Base-by-base conservation (phyloP, 2,113 vertebrate genomes). In the Sigmodon hispidus region DNA sequence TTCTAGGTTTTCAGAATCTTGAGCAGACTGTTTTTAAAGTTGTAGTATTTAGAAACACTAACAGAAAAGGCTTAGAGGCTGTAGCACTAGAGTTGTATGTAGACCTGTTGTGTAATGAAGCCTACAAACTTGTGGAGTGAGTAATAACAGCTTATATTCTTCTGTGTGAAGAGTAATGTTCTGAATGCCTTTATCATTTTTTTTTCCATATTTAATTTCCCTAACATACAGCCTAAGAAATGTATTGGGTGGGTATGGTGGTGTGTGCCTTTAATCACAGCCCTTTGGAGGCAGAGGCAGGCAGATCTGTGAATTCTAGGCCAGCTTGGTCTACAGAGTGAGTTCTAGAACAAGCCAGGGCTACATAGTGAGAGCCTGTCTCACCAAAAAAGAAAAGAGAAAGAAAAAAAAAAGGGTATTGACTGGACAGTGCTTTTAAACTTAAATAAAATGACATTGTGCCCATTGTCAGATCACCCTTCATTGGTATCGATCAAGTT, bases 41-140 rank as follows among this genome's bases (percentile, higher is more conserved):
- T 94, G 81, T 93, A 52, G 4, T 85, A 69, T 95, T 94, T 91
- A 45, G 36, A 94, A 88, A 36, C 90, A 17, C 87, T 86, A 91
- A 91, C 21, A 91, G 40, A 43, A 21, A 57, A 79, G 80, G 21
- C 69, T 81, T 93, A 34, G 88, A 13, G 19, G 81, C 52, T 31
- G 7, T 79, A 40, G 22, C 21, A 36, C 55, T 85, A n/a, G 48
- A 77, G 77, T 86, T 57, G 31, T 3, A 10, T 57, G 29, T 79
- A 75, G 65, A n/a, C 69, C 57, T 79, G 22, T 57, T 86, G 21
- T 40, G 34, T 72, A 50, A 79, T 83, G 48, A 89, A 89, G 40
- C 91, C 34, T 76, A 48, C 36, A 8, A 89, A 86, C 3, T 65
- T 73, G 45, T 75, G 48, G 15, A 87, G 24, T 55, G 19, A 81